Conservation (phyloP, 2,797 vertebrate species). For the Bradypodion ventrale region DNA sequence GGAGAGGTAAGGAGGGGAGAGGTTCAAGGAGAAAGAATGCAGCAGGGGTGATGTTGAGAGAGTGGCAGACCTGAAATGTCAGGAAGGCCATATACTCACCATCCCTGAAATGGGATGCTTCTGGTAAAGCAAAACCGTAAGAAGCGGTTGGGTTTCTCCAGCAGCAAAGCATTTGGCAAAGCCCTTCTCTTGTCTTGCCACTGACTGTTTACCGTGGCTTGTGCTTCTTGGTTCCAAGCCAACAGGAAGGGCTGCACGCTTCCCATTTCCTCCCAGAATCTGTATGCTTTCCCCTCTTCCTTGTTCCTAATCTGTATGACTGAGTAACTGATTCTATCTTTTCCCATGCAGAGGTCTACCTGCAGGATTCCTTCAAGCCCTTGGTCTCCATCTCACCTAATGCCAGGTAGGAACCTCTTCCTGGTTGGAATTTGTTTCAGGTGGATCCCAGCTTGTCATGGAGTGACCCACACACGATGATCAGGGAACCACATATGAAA, state of each 20-base stretch:
- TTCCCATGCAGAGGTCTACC: conserved; percentile 84
- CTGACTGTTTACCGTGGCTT: background rate
- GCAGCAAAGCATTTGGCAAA: background rate
- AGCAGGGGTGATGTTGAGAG: background rate
- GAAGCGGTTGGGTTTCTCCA: background rate
- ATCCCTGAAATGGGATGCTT: background rate
- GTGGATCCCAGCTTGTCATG: no score
- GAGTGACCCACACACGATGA: no score
- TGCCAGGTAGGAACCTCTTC: conserved; percentile 82
- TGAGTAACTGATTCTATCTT: background rate
- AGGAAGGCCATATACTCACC: background rate
- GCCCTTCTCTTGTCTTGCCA: background rate
- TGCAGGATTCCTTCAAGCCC: conserved; percentile 97
- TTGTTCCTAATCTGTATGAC: fast-evolving
- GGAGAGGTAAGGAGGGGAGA: conserved; percentile 85
- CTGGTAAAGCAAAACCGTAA: background rate
- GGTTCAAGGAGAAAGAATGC: background rate
- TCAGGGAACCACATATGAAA: background rate
- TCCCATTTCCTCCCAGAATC: background rate
- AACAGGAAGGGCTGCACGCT: background rate
- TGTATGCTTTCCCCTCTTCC: background rate
- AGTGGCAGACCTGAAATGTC: background rate
- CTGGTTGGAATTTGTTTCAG: background rate
- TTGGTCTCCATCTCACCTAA: conserved; percentile 95
- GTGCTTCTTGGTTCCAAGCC: background rate